Evolutionary conservation across 2,797 vertebrate species (phyloP), one percentile per base, ranked within the genome.

Genomic region (Crax fasciolata): DNA sequence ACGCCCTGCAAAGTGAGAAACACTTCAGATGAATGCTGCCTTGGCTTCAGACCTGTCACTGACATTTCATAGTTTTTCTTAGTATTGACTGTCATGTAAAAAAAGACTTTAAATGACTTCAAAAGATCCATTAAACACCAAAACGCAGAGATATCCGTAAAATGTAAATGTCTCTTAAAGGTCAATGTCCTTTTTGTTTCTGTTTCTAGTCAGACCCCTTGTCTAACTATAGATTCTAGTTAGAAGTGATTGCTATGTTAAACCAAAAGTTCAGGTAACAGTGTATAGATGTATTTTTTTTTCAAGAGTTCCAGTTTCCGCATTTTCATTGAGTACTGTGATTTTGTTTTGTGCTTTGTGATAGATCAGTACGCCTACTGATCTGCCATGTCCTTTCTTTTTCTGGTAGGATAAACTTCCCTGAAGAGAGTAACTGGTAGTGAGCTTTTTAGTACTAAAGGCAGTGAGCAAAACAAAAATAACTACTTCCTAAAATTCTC

Each of bases 371-470:
- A 12, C 41, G 39, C 25, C 43, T 61, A 13, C 91, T 87, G 87
- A 28, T 94, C 43, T 84, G 39, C 79, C 59, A 17, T 44, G 32
- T 80, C 70, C 62, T 61, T 82, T 74, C 67, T 84, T 84, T 74
- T 58, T 54, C 76, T 70, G 70, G 51, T 86, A 59, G 54, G 79
- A 62, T 67, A 93, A 78, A 68, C 54, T 80, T 66, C 82, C 43
- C 0, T 5, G 39, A 63, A 77, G 67, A 76, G 13, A 78, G 43
- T 68, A 83, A 75, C 73, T 77, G 68, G 20, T 84, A 84, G n/a
- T 73, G 63, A 94, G 70, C 43, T 76, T 90, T 90, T 88, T 82
- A 76, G 66, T 79, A 49, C 41, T 66, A 75, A 93, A 89, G 55
- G 19, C 81, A 89, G 71, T 57, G 46, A 86, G 46, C 11, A 85